Conservation (phyloP, 2,888 invertebrate genomes). For the Alsophila aescularia region DNA sequence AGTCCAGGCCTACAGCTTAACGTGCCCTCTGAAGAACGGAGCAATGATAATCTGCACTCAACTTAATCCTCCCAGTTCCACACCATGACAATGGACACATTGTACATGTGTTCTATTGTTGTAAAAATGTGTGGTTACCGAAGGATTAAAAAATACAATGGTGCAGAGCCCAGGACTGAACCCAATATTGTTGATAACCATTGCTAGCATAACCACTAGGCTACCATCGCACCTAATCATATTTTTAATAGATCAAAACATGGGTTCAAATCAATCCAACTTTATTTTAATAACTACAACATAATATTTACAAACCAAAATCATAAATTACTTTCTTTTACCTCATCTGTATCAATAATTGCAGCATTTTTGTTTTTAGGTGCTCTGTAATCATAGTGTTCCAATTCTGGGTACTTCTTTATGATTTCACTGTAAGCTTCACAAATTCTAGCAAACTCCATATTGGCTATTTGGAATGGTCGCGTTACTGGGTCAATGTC, state of each 20-base stretch:
- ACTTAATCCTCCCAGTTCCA: no score
- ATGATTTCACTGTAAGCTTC: constrained; percentile 90
- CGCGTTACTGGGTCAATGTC: constrained; percentile 88
- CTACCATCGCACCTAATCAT: neutral
- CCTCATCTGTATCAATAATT: constrained; percentile 12
- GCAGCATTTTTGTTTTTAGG: constrained; percentile 59
- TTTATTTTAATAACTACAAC: constrained; percentile 48
- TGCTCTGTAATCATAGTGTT: constrained; percentile 88
- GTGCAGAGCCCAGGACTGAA: no score
- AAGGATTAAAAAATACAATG: no score
- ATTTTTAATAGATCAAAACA: constrained; percentile 14
- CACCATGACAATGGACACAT: no score
- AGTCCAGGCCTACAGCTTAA: no score
- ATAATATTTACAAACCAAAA: constrained; percentile 47
- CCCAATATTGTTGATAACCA: no score
- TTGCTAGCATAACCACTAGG: no score
- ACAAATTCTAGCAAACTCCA: constrained; percentile 91
- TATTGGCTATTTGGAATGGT: constrained; percentile 90
- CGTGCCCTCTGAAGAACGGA: no score
- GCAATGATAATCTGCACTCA: no score
- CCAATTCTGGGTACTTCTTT: constrained; percentile 86
- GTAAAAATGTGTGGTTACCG: no score
- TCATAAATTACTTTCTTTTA: constrained; percentile 39
- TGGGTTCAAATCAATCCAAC: constrained; percentile 32
- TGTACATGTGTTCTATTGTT: no score